A percentile compares a stretch with the other conserved stretches of the same genome.
Conservation (phyloP, 2,797 vertebrate genomes). For the Hypotaenidia okinawae region DNA sequence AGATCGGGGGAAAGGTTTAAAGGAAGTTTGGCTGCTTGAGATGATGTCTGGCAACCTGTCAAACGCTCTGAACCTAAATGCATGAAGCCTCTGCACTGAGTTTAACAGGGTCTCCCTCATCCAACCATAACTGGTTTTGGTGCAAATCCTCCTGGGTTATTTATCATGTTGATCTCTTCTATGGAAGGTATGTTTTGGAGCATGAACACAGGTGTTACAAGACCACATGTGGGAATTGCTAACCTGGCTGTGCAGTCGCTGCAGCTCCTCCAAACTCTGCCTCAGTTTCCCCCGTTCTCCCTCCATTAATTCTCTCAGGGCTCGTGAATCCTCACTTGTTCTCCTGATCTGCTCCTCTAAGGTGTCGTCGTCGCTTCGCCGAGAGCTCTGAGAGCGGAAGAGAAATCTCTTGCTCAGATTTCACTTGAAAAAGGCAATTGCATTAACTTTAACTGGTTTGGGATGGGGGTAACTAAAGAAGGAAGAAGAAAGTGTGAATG, state of each 20-base stretch:
- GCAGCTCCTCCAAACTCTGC: conserved; percentile 85
- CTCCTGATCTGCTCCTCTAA: conserved; percentile 95
- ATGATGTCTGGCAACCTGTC: neutral
- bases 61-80: neutral
- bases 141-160: neutral
- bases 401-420: conserved; percentile 35
- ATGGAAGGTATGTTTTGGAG: neutral
- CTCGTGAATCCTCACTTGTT: conserved; percentile 91
- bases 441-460: neutral
- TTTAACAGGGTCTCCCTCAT: neutral
- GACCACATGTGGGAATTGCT: conserved; percentile 33
- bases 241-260: conserved; percentile 94
- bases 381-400: conserved; percentile 82
- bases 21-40: neutral
- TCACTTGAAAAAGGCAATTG: neutral
- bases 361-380: conserved; percentile 92
- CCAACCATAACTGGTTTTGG: neutral
- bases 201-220: neutral
- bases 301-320: conserved; percentile 88
- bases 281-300: conserved; percentile 88
- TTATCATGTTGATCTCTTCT: neutral
- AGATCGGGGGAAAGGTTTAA: neutral
- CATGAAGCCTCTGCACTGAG: neutral
- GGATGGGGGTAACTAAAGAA: neutral
- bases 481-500: neutral